A percentile compares a stretch with the other conserved stretches of the same genome.
phyloP scores from a whole-genome alignment of 2,888 invertebrate species.

The Caenorhabditis angaria region DNA sequence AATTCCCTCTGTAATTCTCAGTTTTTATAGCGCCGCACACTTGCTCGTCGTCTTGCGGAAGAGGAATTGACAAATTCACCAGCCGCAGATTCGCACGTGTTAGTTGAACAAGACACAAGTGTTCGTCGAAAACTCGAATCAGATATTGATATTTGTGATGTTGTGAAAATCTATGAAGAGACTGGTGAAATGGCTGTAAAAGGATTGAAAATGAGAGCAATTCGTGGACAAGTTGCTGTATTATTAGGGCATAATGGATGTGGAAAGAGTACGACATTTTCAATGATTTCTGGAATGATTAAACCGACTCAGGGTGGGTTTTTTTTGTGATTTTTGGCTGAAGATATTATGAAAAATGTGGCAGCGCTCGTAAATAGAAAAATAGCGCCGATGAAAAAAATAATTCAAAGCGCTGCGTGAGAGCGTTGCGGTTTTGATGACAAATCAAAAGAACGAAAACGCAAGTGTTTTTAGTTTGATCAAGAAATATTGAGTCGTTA shows the following conservation, averaged over 20 bases:
- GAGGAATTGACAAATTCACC: no score
- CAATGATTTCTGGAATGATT: slow-evolving; percentile 44
- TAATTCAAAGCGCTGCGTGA: background rate
- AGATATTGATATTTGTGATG: background rate
- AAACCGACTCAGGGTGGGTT: slow-evolving; percentile 14
- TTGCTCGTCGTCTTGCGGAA: no score
- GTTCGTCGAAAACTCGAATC: background rate
- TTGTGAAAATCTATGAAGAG: slow-evolving; percentile 16
- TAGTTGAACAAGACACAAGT: background rate
- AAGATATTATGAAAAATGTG: no score
- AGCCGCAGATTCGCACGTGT: background rate
- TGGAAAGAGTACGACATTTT: slow-evolving; percentile 52
- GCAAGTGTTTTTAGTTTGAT: no score
- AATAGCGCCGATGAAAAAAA: no score
- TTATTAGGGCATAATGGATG: slow-evolving; percentile 66
- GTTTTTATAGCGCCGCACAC: no score
- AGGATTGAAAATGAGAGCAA: slow-evolving; percentile 18
- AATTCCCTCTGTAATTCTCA: no score
- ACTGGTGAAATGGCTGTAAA: slow-evolving; percentile 27
- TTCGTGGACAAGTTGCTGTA: slow-evolving; percentile 50
- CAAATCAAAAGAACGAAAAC: no score
- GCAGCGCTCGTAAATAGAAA: no score
- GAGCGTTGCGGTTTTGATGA: background rate
- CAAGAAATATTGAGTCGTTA: no score
- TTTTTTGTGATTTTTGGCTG: no score